These are phyloP conservation scores for Agapornis canus DNA, from an alignment of 2,797 vertebrate species.

Conservation along the genomic window DNA sequence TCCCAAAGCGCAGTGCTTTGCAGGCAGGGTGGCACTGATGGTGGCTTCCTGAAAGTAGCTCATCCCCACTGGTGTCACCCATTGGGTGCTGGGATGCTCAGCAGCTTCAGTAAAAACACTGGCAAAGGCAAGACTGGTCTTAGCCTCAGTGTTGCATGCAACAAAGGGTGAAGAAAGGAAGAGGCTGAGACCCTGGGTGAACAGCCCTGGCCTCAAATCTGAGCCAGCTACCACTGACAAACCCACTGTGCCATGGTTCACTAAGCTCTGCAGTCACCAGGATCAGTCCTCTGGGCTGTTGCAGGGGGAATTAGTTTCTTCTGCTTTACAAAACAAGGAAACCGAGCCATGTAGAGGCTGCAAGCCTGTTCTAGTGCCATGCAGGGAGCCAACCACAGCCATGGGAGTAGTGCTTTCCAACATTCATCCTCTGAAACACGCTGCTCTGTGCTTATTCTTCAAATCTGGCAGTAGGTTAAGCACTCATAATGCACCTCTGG, in stretches of 20 bases:
- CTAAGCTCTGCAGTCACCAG: not conserved
- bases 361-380: not conserved
- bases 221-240: not conserved
- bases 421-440: not conserved
- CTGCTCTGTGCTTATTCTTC: not conserved
- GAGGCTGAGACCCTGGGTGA: not conserved
- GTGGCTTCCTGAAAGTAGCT: not conserved
- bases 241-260: not conserved
- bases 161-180: not conserved
- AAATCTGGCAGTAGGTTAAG: not conserved
- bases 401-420: not conserved
- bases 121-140: not conserved
- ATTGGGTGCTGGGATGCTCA: not conserved
- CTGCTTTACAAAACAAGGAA: not conserved
- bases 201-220: not conserved
- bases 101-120: not conserved
- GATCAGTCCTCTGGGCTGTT: not conserved
- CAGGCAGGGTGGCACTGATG: not conserved
- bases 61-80: not conserved
- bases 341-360: rapidly evolving
- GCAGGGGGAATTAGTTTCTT: not conserved
- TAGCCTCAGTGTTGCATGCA: rapidly evolving
- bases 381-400: not conserved
- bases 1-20: not conserved
- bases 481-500: not conserved